Conservation (phyloP, 1,140 invertebrate species). For the Ceratina calcarata region DNA sequence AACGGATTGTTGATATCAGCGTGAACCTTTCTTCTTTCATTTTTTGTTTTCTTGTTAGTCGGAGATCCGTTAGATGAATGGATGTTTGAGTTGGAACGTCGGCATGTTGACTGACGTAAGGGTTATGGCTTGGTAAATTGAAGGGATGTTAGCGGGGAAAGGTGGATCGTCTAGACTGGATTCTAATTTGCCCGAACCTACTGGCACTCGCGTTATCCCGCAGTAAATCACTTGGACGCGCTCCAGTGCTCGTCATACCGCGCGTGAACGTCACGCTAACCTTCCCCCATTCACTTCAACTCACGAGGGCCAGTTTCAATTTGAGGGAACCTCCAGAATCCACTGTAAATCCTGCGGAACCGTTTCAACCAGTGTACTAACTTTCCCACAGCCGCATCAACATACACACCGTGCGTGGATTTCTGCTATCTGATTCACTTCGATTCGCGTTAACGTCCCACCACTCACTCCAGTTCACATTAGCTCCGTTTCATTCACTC, state of each 20-base stretch:
- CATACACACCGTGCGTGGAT: background rate
- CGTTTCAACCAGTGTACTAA: slow-evolving; percentile 24
- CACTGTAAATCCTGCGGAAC: background rate
- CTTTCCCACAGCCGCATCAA: background rate
- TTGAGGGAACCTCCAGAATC: slow-evolving; percentile 5
- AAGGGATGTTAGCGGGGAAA: slow-evolving; percentile 27
- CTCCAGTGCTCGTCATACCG: slow-evolving; percentile 30
- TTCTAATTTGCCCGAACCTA: slow-evolving; percentile 23
- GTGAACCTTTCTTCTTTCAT: background rate
- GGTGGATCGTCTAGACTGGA: slow-evolving; percentile 11
- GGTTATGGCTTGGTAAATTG: background rate
- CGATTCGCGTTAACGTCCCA: background rate
- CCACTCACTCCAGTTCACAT: background rate
- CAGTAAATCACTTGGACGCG: slow-evolving; percentile 29
- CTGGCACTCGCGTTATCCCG: slow-evolving; percentile 26
- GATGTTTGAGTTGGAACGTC: background rate
- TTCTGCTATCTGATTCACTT: background rate
- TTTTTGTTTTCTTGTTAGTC: background rate
- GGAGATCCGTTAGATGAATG: background rate
- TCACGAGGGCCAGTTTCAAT: slow-evolving; percentile 26
- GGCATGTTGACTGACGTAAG: background rate
- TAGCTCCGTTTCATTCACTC: background rate
- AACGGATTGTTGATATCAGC: background rate
- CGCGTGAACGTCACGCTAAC: slow-evolving; percentile 36
- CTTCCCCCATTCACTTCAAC: slow-evolving; percentile 12